Conservation (phyloP, 1,140 invertebrate genomes). For the Drosophila burlai region DNA sequence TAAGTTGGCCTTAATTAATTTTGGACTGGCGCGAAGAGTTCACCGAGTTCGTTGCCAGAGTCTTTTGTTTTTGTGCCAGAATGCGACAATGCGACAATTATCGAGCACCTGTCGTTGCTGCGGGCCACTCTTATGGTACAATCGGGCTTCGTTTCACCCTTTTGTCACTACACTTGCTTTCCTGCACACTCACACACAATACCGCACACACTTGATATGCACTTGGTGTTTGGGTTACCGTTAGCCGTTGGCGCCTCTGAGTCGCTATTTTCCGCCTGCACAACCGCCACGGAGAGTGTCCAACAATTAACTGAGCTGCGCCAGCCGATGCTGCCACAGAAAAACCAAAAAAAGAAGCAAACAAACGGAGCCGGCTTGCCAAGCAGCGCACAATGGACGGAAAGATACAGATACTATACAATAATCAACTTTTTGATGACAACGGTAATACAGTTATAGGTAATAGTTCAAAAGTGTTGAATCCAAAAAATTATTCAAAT, state of each 20-base stretch:
- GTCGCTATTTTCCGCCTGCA: slow-evolving; percentile 47
- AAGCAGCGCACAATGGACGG: background rate
- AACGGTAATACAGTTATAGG: too few relatives aligned
- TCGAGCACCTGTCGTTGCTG: slow-evolving; percentile 30
- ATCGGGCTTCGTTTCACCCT: slow-evolving; percentile 31
- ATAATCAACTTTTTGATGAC: too few relatives aligned
- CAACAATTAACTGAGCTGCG: slow-evolving; percentile 80
- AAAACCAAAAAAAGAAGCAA: slow-evolving; percentile 73
- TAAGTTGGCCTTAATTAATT: slow-evolving; percentile 68
- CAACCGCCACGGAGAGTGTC: slow-evolving; percentile 76
- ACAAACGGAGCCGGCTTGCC: slow-evolving; percentile 45
- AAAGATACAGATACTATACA: too few relatives aligned
- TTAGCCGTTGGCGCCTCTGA: slow-evolving; percentile 42
- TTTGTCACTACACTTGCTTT: slow-evolving; percentile 47
- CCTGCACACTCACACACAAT: slow-evolving; percentile 35
- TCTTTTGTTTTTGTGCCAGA: slow-evolving; percentile 45
- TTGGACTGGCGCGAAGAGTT: slow-evolving; percentile 23
- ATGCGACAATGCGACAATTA: slow-evolving; percentile 27
- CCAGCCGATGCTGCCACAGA: slow-evolving; percentile 76
- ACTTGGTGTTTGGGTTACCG: slow-evolving; percentile 47
- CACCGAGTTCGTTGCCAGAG: slow-evolving; percentile 55
- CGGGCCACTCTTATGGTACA: slow-evolving; percentile 22
- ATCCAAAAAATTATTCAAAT: too few relatives aligned
- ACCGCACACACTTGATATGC: slow-evolving; percentile 37
- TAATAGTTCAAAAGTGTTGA: too few relatives aligned